A percentile compares a stretch with the other conserved stretches of the same genome.
Conservation (phyloP, 2,113 vertebrate species). For the Sinocyclocheilus rhinocerous region DNA sequence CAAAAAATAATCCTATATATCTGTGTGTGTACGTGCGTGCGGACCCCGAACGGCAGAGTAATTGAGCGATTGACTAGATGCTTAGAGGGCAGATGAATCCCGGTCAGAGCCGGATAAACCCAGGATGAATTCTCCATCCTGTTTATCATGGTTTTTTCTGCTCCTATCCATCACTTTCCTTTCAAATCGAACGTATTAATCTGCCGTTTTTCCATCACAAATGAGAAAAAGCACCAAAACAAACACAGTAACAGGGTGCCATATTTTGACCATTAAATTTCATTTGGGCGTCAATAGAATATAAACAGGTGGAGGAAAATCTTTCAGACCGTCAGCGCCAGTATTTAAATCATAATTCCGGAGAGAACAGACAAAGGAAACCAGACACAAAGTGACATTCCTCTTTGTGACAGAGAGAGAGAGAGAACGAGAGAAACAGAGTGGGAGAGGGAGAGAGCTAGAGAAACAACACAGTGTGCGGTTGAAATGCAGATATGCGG, state of each 20-base stretch:
- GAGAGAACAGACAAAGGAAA: conserved; percentile 19
- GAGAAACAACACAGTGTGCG: conserved; percentile 8
- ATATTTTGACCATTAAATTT: conserved; percentile 14
- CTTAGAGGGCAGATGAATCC: not conserved
- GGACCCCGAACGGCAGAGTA: conserved; percentile 9
- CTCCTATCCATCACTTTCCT: conserved; percentile 17
- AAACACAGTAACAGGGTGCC: not conserved
- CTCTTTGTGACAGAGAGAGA: conserved; percentile 38
- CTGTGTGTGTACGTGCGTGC: not conserved
- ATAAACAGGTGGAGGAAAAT: conserved; percentile 1
- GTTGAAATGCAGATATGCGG: conserved; percentile 41
- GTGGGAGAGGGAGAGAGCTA: not conserved
- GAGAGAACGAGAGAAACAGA: not conserved
- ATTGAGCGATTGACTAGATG: conserved; percentile 30
- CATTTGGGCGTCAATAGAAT: not conserved
- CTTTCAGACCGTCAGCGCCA: not conserved
- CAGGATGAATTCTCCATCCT: not conserved
- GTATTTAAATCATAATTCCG: conserved; percentile 19
- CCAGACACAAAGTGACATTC: conserved; percentile 50
- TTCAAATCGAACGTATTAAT: not conserved
- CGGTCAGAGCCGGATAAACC: conserved; percentile 14
- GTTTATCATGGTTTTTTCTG: conserved; percentile 4
- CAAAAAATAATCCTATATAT: conserved; percentile 30
- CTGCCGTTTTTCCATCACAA: not conserved
- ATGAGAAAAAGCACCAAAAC: conserved; percentile 26